Percentiles rank a stretch among this genome's conserved stretches.
Evolutionary conservation across 2,888 invertebrate genomes (phyloP).

Genomic region (Microplitis manilae): DNA sequence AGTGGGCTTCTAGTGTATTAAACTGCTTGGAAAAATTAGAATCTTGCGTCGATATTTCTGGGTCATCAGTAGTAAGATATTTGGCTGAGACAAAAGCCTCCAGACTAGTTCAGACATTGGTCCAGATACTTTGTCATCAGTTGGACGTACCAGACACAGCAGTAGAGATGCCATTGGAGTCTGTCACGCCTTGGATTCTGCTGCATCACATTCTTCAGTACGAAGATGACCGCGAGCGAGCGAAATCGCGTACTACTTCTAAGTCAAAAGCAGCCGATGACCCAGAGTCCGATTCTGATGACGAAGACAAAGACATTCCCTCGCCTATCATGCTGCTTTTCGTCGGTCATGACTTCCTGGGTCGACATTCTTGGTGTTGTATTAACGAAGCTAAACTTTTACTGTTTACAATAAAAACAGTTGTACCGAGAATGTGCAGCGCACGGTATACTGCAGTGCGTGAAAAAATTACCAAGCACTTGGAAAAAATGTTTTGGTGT

Average conservation of each 20-base stretch:
- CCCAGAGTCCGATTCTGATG: constrained; percentile 57
- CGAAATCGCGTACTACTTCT: constrained; percentile 64
- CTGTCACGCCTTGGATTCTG: constrained; percentile 86
- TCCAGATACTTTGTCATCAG: constrained; percentile 84
- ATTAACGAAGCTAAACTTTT: constrained; percentile 84
- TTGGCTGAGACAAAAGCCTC: constrained; percentile 77
- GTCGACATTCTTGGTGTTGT: constrained; percentile 86
- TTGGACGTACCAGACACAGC: constrained; percentile 80
- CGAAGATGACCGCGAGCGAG: constrained; percentile 80
- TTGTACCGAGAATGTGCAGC: constrained; percentile 80
- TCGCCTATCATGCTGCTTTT: constrained; percentile 84
- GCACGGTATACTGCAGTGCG: constrained; percentile 78
- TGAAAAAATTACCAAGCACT: constrained; percentile 81
- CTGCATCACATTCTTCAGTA: constrained; percentile 84
- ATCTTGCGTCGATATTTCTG: constrained; percentile 74
- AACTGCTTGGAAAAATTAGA: constrained; percentile 72
- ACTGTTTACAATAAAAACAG: constrained; percentile 82
- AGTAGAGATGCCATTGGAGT: constrained; percentile 79
- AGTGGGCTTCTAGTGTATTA: constrained; percentile 73
- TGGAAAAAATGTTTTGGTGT: constrained; percentile 91
- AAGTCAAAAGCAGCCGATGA: constrained; percentile 57
- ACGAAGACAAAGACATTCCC: constrained; percentile 77
- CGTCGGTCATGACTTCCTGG: constrained; percentile 88
- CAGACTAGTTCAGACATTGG: constrained; percentile 82
- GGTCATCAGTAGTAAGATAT: constrained; percentile 72